Base-by-base conservation (phyloP, 1,140 invertebrate species). In the Zaprionus nigranus region DNA sequence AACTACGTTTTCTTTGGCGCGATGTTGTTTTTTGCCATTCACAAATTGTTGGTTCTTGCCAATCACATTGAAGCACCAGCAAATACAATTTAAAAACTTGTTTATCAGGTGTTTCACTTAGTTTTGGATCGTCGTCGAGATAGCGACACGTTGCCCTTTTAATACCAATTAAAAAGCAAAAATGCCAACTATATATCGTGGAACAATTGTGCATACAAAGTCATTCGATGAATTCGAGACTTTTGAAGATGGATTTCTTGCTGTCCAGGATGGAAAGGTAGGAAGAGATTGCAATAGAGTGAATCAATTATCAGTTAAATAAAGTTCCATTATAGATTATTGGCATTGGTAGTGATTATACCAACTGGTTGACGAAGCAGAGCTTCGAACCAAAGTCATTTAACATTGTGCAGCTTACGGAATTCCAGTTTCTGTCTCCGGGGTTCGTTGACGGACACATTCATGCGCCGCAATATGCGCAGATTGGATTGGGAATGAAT, bases 371-470 rank as follows among this genome's bases (percentile, higher is more conserved):
- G 62, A 43, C 56, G 12, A 72, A 11, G 9, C 17, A 22, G 2
- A 40, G 62, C 5, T 17, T 43, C 1, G 13, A 62, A 7, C 5
- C 30, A 17, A 17, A 38, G 0, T 20, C 62, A 2, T 9, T 79
- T 28, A 58, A 22, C 34, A 78, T 92, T 30, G 90, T 92, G 40
- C 70, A 75, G 12, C 78, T 97, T 9, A 92, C 90, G 46, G 60
- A 93, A 11, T 93, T 93, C 61, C 95, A 98, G 93, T 96, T 98
- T 91, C 82, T 98, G 5, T 96, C 97, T 79, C 98, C 98, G 5
- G 98, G 98, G 4, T 96, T 99, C 70, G 94, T 98, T 5, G 98
- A 99, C 92, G 96, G 96, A 13, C 98, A 99, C 81, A 96, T 97
- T 53, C 98, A 99, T 94, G 97, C 97, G 0, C 96, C 97, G 2